Evolutionary conservation across 2,797 vertebrate genomes (phyloP).

Genomic region (Spinus pinus): DNA sequence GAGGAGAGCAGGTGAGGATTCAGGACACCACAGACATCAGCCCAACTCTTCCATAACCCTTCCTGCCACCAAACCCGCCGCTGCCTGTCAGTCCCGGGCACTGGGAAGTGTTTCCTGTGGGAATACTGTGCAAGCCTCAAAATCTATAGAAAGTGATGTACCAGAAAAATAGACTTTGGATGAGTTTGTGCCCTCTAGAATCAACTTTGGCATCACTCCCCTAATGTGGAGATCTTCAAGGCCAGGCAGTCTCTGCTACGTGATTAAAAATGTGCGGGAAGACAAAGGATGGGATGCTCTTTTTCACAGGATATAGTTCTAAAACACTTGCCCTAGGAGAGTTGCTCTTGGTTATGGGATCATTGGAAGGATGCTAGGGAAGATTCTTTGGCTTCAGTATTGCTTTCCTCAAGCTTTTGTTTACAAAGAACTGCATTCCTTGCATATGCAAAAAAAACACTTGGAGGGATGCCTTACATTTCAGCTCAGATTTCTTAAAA

Average conservation of each 20-base stretch:
- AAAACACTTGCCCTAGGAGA: constrained; percentile 32
- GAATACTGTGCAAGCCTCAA: not conserved
- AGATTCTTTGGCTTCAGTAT: constrained; percentile 60
- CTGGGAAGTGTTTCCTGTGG: constrained; percentile 8
- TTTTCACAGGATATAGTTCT: constrained; percentile 47
- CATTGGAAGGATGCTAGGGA: constrained; percentile 55
- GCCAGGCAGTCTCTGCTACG: constrained; percentile 40
- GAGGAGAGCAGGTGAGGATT: constrained; percentile 82
- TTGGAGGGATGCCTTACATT: constrained; percentile 80
- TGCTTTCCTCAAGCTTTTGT: constrained; percentile 78
- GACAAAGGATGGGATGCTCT: constrained; percentile 59
- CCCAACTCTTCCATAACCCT: constrained; percentile 72
- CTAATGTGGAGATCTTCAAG: constrained; percentile 51
- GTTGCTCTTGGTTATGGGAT: constrained; percentile 54
- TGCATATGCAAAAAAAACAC: constrained; percentile 70
- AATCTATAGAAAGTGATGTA: constrained; percentile 51
- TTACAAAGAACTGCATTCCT: constrained; percentile 86
- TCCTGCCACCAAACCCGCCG: constrained; percentile 42
- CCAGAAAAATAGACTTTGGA: constrained; percentile 69
- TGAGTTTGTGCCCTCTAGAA: constrained; percentile 17
- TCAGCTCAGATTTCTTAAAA: constrained; percentile 73
- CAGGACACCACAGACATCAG: constrained; percentile 74
- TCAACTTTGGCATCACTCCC: constrained; percentile 31
- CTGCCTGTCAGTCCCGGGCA: constrained; percentile 54
- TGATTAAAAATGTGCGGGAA: constrained; percentile 54